Conservation (phyloP, 1,140 invertebrate species). For the Papilio machaon region DNA sequence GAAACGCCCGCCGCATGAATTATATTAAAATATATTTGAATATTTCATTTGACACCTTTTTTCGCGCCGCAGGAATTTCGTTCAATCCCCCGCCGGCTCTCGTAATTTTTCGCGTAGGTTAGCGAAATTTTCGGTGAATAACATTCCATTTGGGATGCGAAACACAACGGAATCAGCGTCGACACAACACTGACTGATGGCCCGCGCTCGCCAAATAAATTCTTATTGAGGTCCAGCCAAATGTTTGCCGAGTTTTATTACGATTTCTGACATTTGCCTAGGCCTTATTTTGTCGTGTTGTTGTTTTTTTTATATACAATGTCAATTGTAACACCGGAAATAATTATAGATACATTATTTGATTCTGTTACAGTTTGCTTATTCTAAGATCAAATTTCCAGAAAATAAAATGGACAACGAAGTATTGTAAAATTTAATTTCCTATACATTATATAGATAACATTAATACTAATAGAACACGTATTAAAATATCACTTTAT, state of each 20-base stretch:
- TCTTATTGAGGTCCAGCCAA: conserved; percentile 51
- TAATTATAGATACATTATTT: not conserved
- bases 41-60: conserved; percentile 82
- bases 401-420: not conserved
- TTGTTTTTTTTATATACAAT: conserved; percentile 1
- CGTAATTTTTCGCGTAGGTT: conserved; percentile 80
- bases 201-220: conserved; percentile 73
- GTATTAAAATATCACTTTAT: not conserved
- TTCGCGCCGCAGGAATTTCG: conserved; percentile 72
- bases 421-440: too few relatives aligned
- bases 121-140: conserved; percentile 78
- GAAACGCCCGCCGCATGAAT: conserved; percentile 81
- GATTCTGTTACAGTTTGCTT: too few relatives aligned
- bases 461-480: not conserved
- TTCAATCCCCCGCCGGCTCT: conserved; percentile 74
- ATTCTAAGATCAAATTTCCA: not conserved
- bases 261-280: conserved; percentile 29
- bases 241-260: conserved; percentile 36
- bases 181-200: conserved; percentile 78
- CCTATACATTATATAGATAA: not conserved
- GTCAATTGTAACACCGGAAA: conserved; percentile 11
- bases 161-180: conserved; percentile 79
- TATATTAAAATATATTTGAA: conserved; percentile 83
- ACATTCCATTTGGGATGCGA: conserved; percentile 79
- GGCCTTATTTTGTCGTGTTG: not conserved